phyloP scores from a whole-genome alignment of 2,797 vertebrate genomes.

The Calcarius lapponicus region DNA sequence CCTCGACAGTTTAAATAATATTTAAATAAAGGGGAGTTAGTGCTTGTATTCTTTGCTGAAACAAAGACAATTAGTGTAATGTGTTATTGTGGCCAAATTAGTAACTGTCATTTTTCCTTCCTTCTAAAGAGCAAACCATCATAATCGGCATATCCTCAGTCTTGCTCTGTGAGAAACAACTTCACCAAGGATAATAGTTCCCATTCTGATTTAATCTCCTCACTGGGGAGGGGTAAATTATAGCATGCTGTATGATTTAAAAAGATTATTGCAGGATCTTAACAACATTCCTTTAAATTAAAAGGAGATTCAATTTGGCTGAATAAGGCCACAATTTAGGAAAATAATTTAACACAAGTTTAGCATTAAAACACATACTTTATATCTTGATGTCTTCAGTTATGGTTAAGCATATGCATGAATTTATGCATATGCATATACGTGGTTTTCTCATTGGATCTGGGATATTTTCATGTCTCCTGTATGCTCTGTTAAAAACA shows the following conservation, averaged over 20 bases:
- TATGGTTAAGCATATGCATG: background rate
- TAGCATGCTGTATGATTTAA: slow-evolving; percentile 10
- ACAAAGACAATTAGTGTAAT: background rate
- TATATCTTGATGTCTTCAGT: background rate
- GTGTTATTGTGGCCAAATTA: background rate
- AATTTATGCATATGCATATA: background rate
- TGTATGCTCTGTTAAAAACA: background rate
- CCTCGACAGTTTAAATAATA: background rate
- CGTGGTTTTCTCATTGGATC: background rate
- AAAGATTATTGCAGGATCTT: slow-evolving; percentile 6
- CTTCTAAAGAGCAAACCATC: background rate
- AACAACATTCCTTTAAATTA: slow-evolving; percentile 8
- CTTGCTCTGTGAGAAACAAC: background rate
- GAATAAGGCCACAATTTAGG: background rate
- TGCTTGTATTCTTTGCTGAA: background rate
- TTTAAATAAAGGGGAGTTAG: background rate
- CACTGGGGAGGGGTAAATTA: slow-evolving; percentile 8
- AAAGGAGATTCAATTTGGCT: background rate
- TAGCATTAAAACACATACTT: slow-evolving; percentile 2
- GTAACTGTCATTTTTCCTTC: background rate
- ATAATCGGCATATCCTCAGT: background rate
- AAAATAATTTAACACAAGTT: background rate
- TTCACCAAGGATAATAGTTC: background rate
- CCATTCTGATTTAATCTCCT: slow-evolving; percentile 13
- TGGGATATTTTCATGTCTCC: background rate